A percentile compares a stretch with the other conserved stretches of the same genome.
Conservation (phyloP, 2,113 vertebrate species). For the Oreochromis aureus region DNA sequence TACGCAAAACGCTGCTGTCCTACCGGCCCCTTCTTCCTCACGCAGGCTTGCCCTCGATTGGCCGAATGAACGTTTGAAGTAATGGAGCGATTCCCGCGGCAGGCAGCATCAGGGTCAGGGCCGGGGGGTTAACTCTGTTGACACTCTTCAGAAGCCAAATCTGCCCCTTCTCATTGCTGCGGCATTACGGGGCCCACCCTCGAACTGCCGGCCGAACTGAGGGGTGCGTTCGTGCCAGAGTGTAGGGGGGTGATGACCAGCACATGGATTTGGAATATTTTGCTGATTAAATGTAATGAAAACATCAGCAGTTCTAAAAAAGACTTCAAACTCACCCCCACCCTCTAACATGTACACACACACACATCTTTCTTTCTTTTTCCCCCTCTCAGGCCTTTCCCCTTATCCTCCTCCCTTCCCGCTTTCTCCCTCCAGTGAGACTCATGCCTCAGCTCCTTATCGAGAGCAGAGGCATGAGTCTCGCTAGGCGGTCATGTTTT, state of each 20-base stretch:
- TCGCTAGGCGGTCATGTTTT: constrained; percentile 50
- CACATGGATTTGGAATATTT: background rate
- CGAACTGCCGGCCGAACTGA: background rate
- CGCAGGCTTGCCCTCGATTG: constrained; percentile 21
- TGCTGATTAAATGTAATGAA: constrained; percentile 24
- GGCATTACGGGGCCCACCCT: background rate
- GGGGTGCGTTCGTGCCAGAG: background rate
- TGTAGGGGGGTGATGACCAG: background rate
- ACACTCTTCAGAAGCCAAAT: constrained; percentile 10
- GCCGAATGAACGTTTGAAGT: constrained; percentile 8
- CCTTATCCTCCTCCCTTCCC: background rate
- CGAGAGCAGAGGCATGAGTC: constrained; percentile 14
- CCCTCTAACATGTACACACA: background rate
- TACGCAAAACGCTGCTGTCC: background rate
- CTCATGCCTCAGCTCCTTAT: constrained; percentile 7
- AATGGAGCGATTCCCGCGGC: constrained; percentile 32
- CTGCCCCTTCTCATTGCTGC: background rate
- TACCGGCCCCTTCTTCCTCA: background rate
- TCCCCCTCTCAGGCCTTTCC: background rate
- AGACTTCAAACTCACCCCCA: background rate
- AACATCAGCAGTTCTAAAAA: background rate
- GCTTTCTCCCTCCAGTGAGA: background rate
- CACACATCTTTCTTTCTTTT: background rate
- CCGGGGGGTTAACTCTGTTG: constrained; percentile 34
- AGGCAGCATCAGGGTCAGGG: constrained; percentile 28